These are phyloP conservation scores for Heteropelma amictum DNA, from an alignment of 2,888 invertebrate species.

Conservation along the genomic window DNA sequence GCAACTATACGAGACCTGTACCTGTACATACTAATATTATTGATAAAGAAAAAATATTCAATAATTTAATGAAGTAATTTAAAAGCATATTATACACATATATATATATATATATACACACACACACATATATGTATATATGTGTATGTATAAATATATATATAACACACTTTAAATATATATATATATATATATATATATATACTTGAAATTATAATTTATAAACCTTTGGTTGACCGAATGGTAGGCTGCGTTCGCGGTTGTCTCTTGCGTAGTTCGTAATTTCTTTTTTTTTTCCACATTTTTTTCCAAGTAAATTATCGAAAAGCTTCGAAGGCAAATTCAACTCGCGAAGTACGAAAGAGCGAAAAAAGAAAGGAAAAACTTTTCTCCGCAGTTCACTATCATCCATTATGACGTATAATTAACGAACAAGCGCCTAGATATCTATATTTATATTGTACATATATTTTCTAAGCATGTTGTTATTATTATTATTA, in stretches of 20 bases:
- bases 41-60: constrained; percentile 63
- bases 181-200: constrained; percentile 9
- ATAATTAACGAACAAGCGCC: constrained; percentile 25
- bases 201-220: constrained; percentile 49
- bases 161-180: not conserved
- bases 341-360: constrained; percentile 22
- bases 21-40: constrained; percentile 77
- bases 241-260: constrained; percentile 71
- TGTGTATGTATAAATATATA: constrained; percentile 7
- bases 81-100: constrained; percentile 43
- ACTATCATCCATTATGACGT: constrained; percentile 10
- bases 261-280: constrained; percentile 59
- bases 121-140: constrained; percentile 42
- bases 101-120: constrained; percentile 32
- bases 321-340: constrained; percentile 59
- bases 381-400: not conserved
- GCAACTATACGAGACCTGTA: constrained; percentile 79
- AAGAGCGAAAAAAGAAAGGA: not conserved
- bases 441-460: constrained; percentile 57
- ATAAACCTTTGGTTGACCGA: constrained; percentile 58
- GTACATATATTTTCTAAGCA: constrained; percentile 54
- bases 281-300: not conserved
- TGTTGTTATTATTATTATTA: constrained; percentile 29
- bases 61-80: constrained; percentile 66
- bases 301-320: constrained; percentile 61